Conservation (phyloP, 2,797 vertebrate genomes). For the Telmatherina bonti region DNA sequence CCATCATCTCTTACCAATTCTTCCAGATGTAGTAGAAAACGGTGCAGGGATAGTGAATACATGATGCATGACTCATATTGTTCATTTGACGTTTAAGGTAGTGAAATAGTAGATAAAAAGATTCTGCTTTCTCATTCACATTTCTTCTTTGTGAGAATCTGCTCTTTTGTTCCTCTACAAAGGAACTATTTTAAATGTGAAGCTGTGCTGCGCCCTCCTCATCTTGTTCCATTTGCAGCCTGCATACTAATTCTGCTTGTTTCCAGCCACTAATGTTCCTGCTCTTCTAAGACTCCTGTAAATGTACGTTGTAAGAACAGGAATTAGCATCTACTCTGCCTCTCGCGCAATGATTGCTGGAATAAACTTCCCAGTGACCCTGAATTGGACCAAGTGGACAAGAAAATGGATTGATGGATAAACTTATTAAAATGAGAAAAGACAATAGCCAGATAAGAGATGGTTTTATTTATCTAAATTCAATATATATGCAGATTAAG, state of each 20-base stretch:
- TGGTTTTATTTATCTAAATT: not conserved
- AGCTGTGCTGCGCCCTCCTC: slow-evolving; percentile 3
- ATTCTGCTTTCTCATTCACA: not conserved
- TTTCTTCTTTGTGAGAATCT: not conserved
- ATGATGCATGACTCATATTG: not conserved
- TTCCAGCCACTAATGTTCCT: slow-evolving; percentile 6
- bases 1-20: not conserved
- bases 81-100: slow-evolving; percentile 13
- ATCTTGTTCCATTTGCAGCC: slow-evolving; percentile 34
- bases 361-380: no score
- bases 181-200: slow-evolving; percentile 21
- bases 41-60: not conserved
- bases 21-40: slow-evolving; percentile 8
- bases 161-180: slow-evolving; percentile 5
- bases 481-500: no score
- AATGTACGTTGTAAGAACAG: slow-evolving; percentile 14
- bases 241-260: slow-evolving; percentile 40
- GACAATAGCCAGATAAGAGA: not conserved
- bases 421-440: slow-evolving; percentile 10
- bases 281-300: slow-evolving; percentile 19
- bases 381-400: no score
- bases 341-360: no score
- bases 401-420: no score
- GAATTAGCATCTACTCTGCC: no score
- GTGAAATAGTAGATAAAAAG: not conserved